phyloP scores from a whole-genome alignment of 2,888 invertebrate species.

The Boloria euphrosyne region DNA sequence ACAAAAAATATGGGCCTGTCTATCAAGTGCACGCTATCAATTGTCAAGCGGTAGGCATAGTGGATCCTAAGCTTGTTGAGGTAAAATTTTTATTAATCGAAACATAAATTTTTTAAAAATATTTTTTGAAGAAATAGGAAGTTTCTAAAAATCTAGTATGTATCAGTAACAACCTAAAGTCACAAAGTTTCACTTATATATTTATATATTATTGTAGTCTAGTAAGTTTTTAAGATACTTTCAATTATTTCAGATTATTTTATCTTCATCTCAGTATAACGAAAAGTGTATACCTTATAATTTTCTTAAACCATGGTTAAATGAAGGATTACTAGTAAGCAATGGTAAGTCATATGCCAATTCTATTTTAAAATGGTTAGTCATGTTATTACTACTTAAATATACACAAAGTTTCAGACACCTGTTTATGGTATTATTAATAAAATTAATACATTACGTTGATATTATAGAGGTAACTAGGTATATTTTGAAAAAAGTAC shows the following conservation, averaged over 20 bases:
- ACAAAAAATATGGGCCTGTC: background rate
- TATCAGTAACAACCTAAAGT: constrained; percentile 5
- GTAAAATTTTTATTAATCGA: background rate
- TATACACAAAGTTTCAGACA: background rate
- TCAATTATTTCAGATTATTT: constrained; percentile 3
- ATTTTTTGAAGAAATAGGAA: background rate
- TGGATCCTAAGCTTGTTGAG: constrained; percentile 15
- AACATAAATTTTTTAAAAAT: background rate
- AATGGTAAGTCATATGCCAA: background rate
- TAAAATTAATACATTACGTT: too few species aligned
- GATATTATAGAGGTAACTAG: too few species aligned
- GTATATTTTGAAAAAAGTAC: too few species aligned
- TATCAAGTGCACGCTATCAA: constrained; percentile 10
- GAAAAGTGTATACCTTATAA: constrained; percentile 7
- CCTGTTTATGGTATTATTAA: background rate
- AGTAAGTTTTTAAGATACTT: background rate
- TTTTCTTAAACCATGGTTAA: constrained; percentile 10
- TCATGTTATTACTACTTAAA: background rate
- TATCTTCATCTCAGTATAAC: constrained; percentile 6
- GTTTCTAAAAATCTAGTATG: constrained; percentile 22
- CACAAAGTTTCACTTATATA: constrained; percentile 1
- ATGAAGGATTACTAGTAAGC: constrained; percentile 10
- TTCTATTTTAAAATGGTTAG: background rate
- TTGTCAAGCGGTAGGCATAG: constrained; percentile 1
- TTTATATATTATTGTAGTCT: too few species aligned